Percentiles rank a stretch among this genome's conserved stretches.
phyloP scores from a whole-genome alignment of 2,888 invertebrate species.

The Thereva unica region DNA sequence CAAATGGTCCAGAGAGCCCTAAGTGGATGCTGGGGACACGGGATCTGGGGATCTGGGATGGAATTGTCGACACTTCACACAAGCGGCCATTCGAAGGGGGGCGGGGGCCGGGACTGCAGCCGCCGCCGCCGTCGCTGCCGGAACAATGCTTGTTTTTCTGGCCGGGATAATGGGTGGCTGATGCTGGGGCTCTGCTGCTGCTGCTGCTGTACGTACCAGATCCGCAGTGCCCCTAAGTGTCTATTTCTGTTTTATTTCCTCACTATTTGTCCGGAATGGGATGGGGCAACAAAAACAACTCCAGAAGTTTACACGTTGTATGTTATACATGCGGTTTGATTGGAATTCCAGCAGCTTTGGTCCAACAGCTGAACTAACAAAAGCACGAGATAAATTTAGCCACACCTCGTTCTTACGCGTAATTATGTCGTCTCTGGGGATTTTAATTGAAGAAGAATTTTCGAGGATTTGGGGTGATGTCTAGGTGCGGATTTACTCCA shows the following conservation, averaged over 20 bases:
- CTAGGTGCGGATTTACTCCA: no score
- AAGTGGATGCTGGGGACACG: not conserved
- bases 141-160: conserved; percentile 14
- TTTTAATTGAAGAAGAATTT: conserved; percentile 16
- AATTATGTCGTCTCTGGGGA: conserved; percentile 29
- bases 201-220: conserved; percentile 1
- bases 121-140: no score
- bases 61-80: conserved; percentile 14
- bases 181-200: conserved; percentile 4
- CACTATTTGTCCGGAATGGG: conserved; percentile 33
- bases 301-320: conserved; percentile 24
- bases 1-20: conserved; percentile 4
- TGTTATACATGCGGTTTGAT: conserved; percentile 31
- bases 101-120: conserved; percentile 15
- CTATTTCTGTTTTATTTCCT: conserved; percentile 32
- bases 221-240: conserved; percentile 8
- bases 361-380: conserved; percentile 31
- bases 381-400: conserved; percentile 28
- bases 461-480: no score
- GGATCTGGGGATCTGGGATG: conserved; percentile 5
- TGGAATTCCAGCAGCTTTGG: conserved; percentile 28
- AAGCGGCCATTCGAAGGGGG: not conserved
- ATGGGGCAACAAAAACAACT: conserved; percentile 24
- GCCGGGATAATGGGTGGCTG: conserved; percentile 10
- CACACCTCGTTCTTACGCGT: conserved; percentile 28